Evolutionary conservation across 2,113 vertebrate species (phyloP).

Genomic region (Potamarius usumacintae): DNA sequence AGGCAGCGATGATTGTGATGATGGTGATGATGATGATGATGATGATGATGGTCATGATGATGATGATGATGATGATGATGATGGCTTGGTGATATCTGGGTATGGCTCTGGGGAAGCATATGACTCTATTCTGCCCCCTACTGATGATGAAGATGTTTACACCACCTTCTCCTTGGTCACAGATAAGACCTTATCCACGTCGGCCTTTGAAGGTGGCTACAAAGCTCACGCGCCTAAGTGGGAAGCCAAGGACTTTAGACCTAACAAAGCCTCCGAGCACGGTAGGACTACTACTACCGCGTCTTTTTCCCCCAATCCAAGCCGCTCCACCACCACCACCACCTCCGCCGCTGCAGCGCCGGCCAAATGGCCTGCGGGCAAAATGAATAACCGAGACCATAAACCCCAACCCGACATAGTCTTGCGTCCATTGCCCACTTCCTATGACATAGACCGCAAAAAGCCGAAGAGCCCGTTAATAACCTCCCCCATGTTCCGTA

Average conservation of each 20-base stretch:
- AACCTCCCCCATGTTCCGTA: slow-evolving; percentile 99
- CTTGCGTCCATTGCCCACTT: slow-evolving; percentile 98
- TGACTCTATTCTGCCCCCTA: slow-evolving; percentile 99
- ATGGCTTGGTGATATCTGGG: slow-evolving; percentile 99
- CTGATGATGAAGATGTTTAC: slow-evolving; percentile 99
- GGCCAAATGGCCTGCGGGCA: slow-evolving; percentile 94
- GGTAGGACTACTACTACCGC: slow-evolving; percentile 93
- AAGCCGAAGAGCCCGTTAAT: slow-evolving; percentile 98
- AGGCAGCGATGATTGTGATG: slow-evolving; percentile 99
- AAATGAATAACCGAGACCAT: slow-evolving; percentile 96
- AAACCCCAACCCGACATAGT: slow-evolving; percentile 96
- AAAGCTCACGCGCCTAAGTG: slow-evolving; percentile 94
- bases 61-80: slow-evolving; percentile 99
- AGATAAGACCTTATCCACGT: slow-evolving; percentile 99
- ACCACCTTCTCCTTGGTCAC: slow-evolving; percentile 99
- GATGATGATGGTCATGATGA: slow-evolving; percentile 99
- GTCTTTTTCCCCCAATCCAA: slow-evolving; percentile 94
- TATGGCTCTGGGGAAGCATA: slow-evolving; percentile 99
- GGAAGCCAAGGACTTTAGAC: slow-evolving; percentile 98
- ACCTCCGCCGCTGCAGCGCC: slow-evolving; percentile 90
- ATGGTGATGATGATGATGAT: slow-evolving; percentile 99
- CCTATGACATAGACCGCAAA: slow-evolving; percentile 99
- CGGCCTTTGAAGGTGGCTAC: slow-evolving; percentile 99
- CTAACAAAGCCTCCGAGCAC: slow-evolving; percentile 95
- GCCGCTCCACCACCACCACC: slow-evolving; percentile 95